Evolutionary conservation across 2,113 vertebrate species (phyloP).

Genomic region (Porphyrio hochstetteri): DNA sequence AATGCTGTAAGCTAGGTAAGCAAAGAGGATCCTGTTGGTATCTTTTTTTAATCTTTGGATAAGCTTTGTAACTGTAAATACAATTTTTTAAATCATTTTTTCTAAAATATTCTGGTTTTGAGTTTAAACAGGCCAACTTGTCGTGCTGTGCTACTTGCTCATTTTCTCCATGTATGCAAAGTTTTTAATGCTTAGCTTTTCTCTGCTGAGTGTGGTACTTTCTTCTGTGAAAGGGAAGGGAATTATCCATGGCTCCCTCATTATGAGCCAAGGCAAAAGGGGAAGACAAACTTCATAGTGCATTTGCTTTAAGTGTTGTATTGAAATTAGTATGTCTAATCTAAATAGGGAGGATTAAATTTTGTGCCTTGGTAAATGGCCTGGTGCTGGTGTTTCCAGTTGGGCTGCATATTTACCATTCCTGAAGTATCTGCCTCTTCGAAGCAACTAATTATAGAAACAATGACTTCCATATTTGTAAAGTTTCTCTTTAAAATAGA

Average conservation of each 20-base stretch:
- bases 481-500: constrained; percentile 53
- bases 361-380: not conserved
- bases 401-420: constrained; percentile 59
- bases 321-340: not conserved
- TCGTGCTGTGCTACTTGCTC: not conserved
- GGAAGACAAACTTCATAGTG: not conserved
- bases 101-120: not conserved
- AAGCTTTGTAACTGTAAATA: not conserved
- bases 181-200: not conserved
- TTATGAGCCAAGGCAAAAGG: not conserved
- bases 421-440: constrained; percentile 39
- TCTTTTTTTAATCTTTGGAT: not conserved
- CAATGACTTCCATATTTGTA: constrained; percentile 45
- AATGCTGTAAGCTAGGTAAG: not conserved
- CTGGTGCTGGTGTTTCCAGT: constrained; percentile 45
- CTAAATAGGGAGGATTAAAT: constrained; percentile 1
- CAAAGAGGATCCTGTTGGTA: not conserved
- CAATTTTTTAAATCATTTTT: not conserved
- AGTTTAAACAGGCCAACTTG: not conserved
- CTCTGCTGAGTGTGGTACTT: not conserved
- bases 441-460: constrained; percentile 55
- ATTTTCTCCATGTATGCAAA: not conserved
- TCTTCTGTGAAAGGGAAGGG: not conserved
- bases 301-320: not conserved
- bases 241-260: not conserved